Evolutionary conservation across 2,888 invertebrate genomes (phyloP), one percentile per base, ranked within the genome.

Genomic region (Brassicogethes aeneus): DNA sequence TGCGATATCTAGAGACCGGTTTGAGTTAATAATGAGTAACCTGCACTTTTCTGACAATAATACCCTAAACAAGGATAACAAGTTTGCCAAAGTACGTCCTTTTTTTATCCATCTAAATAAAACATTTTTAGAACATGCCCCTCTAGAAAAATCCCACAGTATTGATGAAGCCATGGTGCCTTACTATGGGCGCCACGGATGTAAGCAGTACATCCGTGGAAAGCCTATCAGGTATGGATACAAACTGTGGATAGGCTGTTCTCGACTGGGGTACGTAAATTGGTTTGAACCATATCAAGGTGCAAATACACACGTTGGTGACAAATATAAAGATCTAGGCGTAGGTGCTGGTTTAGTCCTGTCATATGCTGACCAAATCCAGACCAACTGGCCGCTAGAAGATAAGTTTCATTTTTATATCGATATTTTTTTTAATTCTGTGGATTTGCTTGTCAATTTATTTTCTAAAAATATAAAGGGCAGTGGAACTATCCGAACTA

Each of bases 71-170:
- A 37, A 13, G 17, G 36, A 42, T 16, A 57, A 59, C 42, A 55
- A 50, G 44, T 56, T 55, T 37, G 41, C 46, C 2, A 56, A 57
- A 50, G 50, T 55, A 7, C 48, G 53, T 2, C 55, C 54, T 17
- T 36, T 59, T 5, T 53, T 52, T 37, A 42, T 46, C 10, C 15
- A 39, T 17, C 43, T 59, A 17, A 59, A 57, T 43, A 35, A 42
- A 43, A 55, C 47, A 36, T 57, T 51, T 47, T 3, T 50, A 12
- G 40, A 51, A 40, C 43, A 48, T 50, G 47, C 52, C 39, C 50
- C 50, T 36, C 31, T 51, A 38, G 56, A 56, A 46, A 51, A 58
- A 46, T 37, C 53, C 39, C 50, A 55, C 41, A 52, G 54, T 44
- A 43, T 61, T 43, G 63, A 62, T 48, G 60, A 64, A n/a, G n/a